These are phyloP conservation scores for Ceyx melanurus DNA, from an alignment of 2,113 vertebrate genomes.

Conservation along the genomic window DNA sequence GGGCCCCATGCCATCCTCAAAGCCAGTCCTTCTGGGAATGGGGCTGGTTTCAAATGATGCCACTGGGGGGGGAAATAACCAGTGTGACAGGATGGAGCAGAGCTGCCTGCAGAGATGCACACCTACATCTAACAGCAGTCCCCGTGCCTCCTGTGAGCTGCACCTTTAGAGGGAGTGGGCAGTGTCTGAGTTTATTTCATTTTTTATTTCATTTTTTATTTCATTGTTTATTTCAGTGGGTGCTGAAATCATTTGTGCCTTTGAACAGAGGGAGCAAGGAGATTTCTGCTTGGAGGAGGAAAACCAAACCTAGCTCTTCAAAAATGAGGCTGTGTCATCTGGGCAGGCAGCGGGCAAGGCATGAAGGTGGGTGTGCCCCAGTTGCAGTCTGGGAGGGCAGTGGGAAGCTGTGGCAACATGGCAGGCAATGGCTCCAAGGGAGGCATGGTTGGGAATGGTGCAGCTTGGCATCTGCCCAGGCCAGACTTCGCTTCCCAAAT, in stretches of 20 bases:
- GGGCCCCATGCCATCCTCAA: not conserved
- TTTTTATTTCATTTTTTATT: too few species aligned
- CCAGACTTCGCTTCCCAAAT: not conserved
- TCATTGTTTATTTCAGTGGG: not conserved
- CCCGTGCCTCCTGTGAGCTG: not conserved
- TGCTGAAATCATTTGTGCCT: not conserved
- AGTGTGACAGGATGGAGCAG: not conserved
- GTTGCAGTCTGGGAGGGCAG: rapidly evolving
- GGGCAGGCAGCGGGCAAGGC: not conserved
- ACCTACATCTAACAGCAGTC: rapidly evolving
- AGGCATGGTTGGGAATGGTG: rapidly evolving
- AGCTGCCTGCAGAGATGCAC: not conserved
- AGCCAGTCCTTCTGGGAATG: not conserved
- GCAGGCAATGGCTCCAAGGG: rapidly evolving
- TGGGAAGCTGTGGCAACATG: rapidly evolving
- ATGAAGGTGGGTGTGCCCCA: rapidly evolving
- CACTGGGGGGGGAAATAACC: rapidly evolving
- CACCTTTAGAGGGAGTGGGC: not conserved
- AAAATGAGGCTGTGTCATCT: rapidly evolving
- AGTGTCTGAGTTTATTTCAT: not conserved
- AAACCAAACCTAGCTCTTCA: not conserved
- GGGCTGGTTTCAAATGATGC: not conserved
- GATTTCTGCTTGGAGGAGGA: not conserved
- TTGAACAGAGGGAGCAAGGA: not conserved
- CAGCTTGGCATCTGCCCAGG: not conserved